Percentiles rank a stretch among this genome's conserved stretches.
Evolutionary conservation across 92 coral and sea anemone genomes (phyloP).

Genomic region (Epizoanthus rinbou): DNA sequence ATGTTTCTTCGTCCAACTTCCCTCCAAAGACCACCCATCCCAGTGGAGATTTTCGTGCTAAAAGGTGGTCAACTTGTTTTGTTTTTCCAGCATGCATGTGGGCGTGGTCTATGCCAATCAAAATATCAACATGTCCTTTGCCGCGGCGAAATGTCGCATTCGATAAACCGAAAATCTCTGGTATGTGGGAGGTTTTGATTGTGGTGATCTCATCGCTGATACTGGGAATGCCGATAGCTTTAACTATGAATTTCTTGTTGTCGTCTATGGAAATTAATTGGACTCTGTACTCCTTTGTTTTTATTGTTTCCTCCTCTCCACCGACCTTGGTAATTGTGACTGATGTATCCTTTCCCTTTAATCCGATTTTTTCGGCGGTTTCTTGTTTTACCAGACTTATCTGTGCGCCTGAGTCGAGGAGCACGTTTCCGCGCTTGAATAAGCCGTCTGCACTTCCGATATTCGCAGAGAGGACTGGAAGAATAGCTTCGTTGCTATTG

Average conservation of each 20-base stretch:
- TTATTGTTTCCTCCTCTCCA: constrained; percentile 46
- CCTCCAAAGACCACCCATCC: constrained; percentile 74
- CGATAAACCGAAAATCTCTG: constrained; percentile 19
- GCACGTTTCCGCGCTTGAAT: constrained; percentile 48
- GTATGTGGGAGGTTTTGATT: constrained; percentile 48
- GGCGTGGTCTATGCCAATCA: constrained; percentile 51
- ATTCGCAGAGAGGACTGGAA: constrained; percentile 55
- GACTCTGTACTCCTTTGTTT: constrained; percentile 56
- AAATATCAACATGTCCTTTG: constrained; percentile 39
- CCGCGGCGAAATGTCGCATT: constrained; percentile 34
- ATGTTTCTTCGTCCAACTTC: constrained; percentile 28
- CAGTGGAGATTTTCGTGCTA: constrained; percentile 58
- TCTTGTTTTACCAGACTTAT: constrained; percentile 54
- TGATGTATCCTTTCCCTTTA: constrained; percentile 54
- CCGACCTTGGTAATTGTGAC: constrained; percentile 64
- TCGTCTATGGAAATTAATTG: constrained; percentile 44
- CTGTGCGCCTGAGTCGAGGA: constrained; percentile 64
- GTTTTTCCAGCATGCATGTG: constrained; percentile 63
- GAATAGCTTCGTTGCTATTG: constrained; percentile 50
- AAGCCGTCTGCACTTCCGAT: constrained; percentile 47
- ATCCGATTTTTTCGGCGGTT: constrained; percentile 63
- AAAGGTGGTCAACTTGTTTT: constrained; percentile 31
- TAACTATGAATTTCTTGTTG: constrained; percentile 34
- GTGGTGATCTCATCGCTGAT: constrained; percentile 60
- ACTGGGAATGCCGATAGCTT: constrained; percentile 55